phyloP scores from a whole-genome alignment of 2,797 vertebrate species.

The Chelmon rostratus region DNA sequence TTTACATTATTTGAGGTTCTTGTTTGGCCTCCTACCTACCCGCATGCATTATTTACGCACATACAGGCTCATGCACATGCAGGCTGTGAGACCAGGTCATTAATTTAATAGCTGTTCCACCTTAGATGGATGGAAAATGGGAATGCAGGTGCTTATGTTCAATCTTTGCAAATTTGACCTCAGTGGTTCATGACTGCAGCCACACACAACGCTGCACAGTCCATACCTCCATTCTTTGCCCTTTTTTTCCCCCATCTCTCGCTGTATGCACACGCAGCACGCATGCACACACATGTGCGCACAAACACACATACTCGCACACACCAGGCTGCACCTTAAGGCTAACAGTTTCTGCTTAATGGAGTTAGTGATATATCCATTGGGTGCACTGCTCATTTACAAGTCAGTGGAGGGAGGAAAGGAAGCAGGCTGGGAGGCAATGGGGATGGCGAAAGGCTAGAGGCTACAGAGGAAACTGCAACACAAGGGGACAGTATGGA shows the following conservation, averaged over 20 bases:
- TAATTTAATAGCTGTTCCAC: slow-evolving; percentile 66
- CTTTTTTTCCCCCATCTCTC: slow-evolving; percentile 9
- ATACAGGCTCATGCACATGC: slow-evolving; percentile 3
- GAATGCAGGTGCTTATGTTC: slow-evolving; percentile 58
- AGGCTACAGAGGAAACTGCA: slow-evolving; percentile 40
- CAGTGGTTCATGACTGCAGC: slow-evolving; percentile 56
- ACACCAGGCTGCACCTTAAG: slow-evolving; percentile 45
- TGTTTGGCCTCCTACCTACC: slow-evolving; percentile 24
- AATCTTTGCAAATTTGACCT: slow-evolving; percentile 73
- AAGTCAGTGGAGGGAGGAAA: slow-evolving; percentile 63
- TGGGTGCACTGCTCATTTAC: slow-evolving; percentile 72
- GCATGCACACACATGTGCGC: background rate
- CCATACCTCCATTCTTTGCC: slow-evolving; percentile 14
- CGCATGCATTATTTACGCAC: slow-evolving; percentile 50
- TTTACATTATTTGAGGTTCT: slow-evolving; percentile 40
- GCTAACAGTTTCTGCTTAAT: slow-evolving; percentile 65
- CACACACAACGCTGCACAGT: slow-evolving; percentile 19
- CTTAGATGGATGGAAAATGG: slow-evolving; percentile 59
- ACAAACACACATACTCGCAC: slow-evolving; percentile 17
- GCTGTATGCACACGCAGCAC: slow-evolving; percentile 19
- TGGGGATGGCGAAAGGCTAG: slow-evolving; percentile 34
- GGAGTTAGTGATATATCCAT: slow-evolving; percentile 69
- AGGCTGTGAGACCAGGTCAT: slow-evolving; percentile 29
- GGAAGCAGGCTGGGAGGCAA: slow-evolving; percentile 36
- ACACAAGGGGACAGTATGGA: slow-evolving; percentile 49